Evolutionary conservation across 2,113 vertebrate genomes (phyloP), one percentile per base, ranked within the genome.

Genomic region (Limanda limanda): DNA sequence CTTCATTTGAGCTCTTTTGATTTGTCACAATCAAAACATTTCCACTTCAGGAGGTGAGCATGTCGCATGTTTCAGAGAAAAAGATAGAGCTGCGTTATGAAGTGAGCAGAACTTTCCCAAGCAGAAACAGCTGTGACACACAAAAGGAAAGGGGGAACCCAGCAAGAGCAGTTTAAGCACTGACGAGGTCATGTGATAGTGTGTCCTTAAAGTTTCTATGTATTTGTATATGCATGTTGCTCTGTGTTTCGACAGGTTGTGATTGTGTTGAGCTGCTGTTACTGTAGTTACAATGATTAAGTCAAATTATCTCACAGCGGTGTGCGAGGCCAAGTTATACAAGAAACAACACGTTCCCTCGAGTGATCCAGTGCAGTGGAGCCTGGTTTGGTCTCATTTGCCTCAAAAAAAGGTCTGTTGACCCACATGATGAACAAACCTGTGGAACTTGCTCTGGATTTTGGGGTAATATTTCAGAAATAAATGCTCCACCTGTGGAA

Each of bases 271-370:
- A 42, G 40, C 40, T 42, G 40, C 10, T 12, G 40, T 59, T 74
- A 31, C 63, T 78, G 72, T 72, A 62, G 82, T 48, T 47, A 67
- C 69, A 25, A 40, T 18, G 48, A 57, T 55, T 12, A 20, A 52
- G 57, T 11, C 51, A 21, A 42, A 47, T 24, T 27, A 65, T 40
- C 65, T 78, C 75, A 74, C 40, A 48, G 1, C 25, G 12, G 25
- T 11, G 27, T 18, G 24, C 55, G 51, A 40, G 12, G 12, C 20
- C 17, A 51, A 21, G 62, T 35, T 76, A 42, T 63, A 56, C 75
- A 66, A 23, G 78, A 82, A 71, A 4, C 18, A 40, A 74, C 83
- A 71, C 17, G 68, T 74, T 78, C 47, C 42, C 10, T 56, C 2
- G 3, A 40, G 18, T 13, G 20, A 71, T 55, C 64, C 40, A 23